A percentile compares a stretch with the other conserved stretches of the same genome.
Conservation (phyloP, 2,797 vertebrate species). For the Bradypodion ventrale region DNA sequence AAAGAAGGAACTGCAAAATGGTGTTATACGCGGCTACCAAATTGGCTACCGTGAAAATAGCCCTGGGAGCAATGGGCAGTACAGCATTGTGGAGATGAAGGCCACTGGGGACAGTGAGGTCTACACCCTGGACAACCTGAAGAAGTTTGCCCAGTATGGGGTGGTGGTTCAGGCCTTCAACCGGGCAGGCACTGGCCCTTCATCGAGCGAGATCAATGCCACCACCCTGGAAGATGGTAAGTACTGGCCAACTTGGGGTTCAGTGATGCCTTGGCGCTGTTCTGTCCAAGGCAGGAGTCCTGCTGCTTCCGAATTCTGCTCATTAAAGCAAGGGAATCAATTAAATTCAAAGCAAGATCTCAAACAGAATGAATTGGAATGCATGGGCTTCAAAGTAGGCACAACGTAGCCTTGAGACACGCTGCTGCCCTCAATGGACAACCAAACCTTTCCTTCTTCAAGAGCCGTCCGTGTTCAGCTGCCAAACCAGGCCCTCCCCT, state of each 20-base stretch:
- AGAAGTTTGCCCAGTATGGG: slow-evolving; percentile 96
- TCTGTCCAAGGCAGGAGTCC: not conserved
- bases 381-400: too few relatives aligned
- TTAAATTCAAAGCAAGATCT: too few relatives aligned
- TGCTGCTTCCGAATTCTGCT: too few relatives aligned
- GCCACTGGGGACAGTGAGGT: slow-evolving; percentile 96
- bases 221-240: slow-evolving; percentile 96
- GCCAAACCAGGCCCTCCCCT: too few relatives aligned
- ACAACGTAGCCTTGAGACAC: too few relatives aligned
- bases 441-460: too few relatives aligned
- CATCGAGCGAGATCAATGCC: slow-evolving; percentile 97
- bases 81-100: slow-evolving; percentile 99
- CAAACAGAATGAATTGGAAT: too few relatives aligned
- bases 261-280: not conserved
- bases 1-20: slow-evolving; percentile 95
- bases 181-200: slow-evolving; percentile 93
- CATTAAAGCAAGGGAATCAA: too few relatives aligned
- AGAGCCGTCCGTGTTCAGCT: too few relatives aligned
- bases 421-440: too few relatives aligned
- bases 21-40: slow-evolving; percentile 96
- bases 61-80: slow-evolving; percentile 95
- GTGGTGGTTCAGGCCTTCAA: slow-evolving; percentile 98
- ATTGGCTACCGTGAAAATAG: slow-evolving; percentile 97
- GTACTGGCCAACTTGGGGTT: not conserved
- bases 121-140: slow-evolving; percentile 96